Conservation (phyloP, 2,113 vertebrate genomes). For the human region GRCh38 chr2:172955501-172956000, state of each 20-base stretch:
- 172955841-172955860: background rate
- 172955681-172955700: background rate
- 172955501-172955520: constrained; percentile 49
- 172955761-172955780: background rate
- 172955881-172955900: background rate
- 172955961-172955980: background rate
- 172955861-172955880: background rate
- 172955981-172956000: background rate
- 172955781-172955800: background rate
- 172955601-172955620: constrained; percentile 56
- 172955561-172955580: constrained; percentile 29
- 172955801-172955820: accelerated
- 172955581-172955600: constrained; percentile 50
- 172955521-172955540: constrained; percentile 49
- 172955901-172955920: background rate
- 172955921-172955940: background rate
- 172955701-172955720: background rate
- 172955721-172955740: background rate
- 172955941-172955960: background rate
- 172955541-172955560: constrained; percentile 48
- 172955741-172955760: background rate
- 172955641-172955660: background rate
- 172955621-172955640: background rate
- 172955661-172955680: background rate
- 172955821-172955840: background rate